Conservation (phyloP, 2,888 invertebrate species). For the Asteroscopus sphinx region DNA sequence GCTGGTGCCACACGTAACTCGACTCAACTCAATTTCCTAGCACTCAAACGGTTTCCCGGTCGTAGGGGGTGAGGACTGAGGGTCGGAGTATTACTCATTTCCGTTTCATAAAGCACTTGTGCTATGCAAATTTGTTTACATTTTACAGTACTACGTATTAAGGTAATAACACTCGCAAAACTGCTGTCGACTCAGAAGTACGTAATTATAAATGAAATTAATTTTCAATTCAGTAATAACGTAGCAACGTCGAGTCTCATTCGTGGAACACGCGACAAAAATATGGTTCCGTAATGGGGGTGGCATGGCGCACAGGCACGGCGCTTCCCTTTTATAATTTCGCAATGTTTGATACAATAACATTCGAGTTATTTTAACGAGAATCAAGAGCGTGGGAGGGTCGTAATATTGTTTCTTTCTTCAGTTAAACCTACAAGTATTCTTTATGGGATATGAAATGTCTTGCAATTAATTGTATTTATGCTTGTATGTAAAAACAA, state of each 20-base stretch:
- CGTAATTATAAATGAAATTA: conserved; percentile 44
- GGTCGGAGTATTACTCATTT: conserved; percentile 68
- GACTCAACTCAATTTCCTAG: conserved; percentile 76
- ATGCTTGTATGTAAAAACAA: too few species aligned
- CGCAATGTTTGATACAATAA: conserved; percentile 18
- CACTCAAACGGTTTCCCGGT: conserved; percentile 72
- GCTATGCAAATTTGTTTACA: conserved; percentile 53
- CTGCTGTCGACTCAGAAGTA: conserved; percentile 31
- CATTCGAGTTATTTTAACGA: conserved; percentile 9
- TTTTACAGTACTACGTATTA: conserved; percentile 29
- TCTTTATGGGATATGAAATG: not conserved
- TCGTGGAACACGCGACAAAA: conserved; percentile 17
- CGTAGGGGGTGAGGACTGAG: conserved; percentile 28
- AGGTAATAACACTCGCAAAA: conserved; percentile 50
- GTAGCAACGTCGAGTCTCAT: conserved; percentile 12
- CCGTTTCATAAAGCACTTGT: conserved; percentile 68
- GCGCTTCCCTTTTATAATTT: conserved; percentile 14
- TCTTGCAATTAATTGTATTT: not conserved
- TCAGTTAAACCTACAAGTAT: not conserved
- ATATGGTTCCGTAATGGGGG: conserved; percentile 16
- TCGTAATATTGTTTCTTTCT: not conserved
- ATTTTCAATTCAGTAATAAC: conserved; percentile 27
- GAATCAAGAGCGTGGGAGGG: not conserved
- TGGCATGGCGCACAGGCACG: too few species aligned
- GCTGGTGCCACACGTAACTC: conserved; percentile 61